Evolutionary conservation across 1,140 invertebrate genomes (phyloP), one percentile per base, ranked within the genome.

Genomic region (Lepidurus couesii): DNA sequence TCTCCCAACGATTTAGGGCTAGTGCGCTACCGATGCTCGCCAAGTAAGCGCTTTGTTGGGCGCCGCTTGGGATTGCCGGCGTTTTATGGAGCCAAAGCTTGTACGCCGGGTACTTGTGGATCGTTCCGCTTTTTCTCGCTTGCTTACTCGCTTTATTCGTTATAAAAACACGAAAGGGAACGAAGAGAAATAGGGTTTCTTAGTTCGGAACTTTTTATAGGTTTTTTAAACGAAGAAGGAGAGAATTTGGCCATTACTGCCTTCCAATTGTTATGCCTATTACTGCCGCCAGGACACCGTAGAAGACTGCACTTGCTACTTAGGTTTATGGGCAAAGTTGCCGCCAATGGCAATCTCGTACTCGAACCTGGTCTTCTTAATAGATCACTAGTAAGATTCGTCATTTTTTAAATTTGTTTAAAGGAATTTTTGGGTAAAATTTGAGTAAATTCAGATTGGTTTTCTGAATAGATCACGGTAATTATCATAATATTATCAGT

Each of bases 271-370:
- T 76, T 80, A 8, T 73, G 74, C 7, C 73, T 80, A 65, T 65
- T 80, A 8, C 65, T 80, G 43, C 80, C 80, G n/a, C 80, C 80
- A 21, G 47, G 53, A 44, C 73, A 44, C 16, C 80, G 80, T 6
- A 74, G 80, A 47, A 79, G 77, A 75, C 75, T 80, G 21, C 80
- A 80, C 44, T 73, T 80, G 44, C 42, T 80, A 45, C 78, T 80
- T 16, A 79, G 79, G 8, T 80, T 80, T 74, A 80, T 80, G 80
- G 16, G 75, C 21, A 80, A 80, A 78, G 80, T 78, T 26, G 75
- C 80, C 6, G 77, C 65, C 43, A 80, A 80, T 21, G 26, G 76
- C 11, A 77, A 73, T 65, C 80, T 80, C 0, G 43, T 79, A 8
- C 75, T 79, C 24, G 76, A 77, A 11, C 74, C 53, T 11, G 53